A percentile compares a stretch with the other conserved stretches of the same genome.
Conservation (phyloP, 2,888 invertebrate species). For the Sceliomorpha sp. region DNA sequence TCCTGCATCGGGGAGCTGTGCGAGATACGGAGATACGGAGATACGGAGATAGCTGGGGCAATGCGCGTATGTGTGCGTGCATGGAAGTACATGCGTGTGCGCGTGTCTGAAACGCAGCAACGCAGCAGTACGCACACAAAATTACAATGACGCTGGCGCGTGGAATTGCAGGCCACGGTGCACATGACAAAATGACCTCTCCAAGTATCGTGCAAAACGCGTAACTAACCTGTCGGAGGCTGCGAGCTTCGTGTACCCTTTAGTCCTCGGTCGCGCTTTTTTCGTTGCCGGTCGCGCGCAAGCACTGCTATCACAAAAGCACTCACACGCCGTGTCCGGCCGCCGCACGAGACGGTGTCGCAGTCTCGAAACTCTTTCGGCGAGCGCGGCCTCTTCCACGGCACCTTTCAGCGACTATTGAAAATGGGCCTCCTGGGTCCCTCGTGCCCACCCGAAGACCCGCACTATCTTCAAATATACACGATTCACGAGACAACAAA, state of each 20-base stretch:
- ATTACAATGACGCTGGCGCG: conserved; percentile 7
- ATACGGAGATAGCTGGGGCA: too few species aligned
- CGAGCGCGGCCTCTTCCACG: conserved; percentile 60
- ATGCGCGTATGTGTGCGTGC: too few species aligned
- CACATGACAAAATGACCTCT: neutral
- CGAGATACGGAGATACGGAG: too few species aligned
- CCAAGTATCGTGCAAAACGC: neutral
- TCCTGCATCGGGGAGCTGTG: too few species aligned
- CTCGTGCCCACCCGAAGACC: conserved; percentile 68
- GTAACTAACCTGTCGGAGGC: conserved; percentile 40
- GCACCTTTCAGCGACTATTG: conserved; percentile 59
- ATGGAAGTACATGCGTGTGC: neutral
- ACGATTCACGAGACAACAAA: conserved; percentile 64
- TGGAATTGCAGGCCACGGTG: conserved; percentile 1
- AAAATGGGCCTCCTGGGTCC: conserved; percentile 66
- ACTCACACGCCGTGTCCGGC: conserved; percentile 38
- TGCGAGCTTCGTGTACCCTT: conserved; percentile 17
- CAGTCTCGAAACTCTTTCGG: conserved; percentile 54
- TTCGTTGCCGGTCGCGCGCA: conserved; percentile 11
- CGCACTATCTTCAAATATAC: conserved; percentile 64
- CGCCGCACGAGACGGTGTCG: conserved; percentile 35
- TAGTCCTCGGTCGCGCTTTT: conserved; percentile 10
- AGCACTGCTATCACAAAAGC: conserved; percentile 27
- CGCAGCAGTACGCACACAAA: conserved; percentile 25
- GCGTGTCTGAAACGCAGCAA: conserved; percentile 12